These are phyloP conservation scores for Glyptemys insculpta DNA, from an alignment of 2,797 vertebrate genomes.

Conservation along the genomic window DNA sequence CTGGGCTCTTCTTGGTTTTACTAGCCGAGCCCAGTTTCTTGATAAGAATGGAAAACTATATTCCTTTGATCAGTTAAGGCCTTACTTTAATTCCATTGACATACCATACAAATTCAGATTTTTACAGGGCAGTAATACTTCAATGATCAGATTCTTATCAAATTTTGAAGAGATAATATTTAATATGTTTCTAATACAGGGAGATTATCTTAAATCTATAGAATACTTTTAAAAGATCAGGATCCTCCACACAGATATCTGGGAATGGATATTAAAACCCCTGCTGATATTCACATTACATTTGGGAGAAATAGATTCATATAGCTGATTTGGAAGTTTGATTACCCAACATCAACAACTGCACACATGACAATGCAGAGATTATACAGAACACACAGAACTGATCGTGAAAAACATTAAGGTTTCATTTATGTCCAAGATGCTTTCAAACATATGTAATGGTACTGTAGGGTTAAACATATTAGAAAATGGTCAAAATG, in stretches of 20 bases:
- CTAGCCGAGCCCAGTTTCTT: neutral
- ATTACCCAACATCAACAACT: neutral
- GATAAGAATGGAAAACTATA: neutral
- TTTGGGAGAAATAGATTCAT: neutral
- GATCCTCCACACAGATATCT: neutral
- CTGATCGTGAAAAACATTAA: neutral
- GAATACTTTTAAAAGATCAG: constrained; percentile 19
- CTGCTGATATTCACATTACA: neutral
- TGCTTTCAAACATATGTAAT: neutral
- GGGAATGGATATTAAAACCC: neutral
- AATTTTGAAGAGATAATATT: neutral
- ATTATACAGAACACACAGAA: neutral
- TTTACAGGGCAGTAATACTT: neutral
- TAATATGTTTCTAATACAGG: neutral
- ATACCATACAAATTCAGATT: neutral
- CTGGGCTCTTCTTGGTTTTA: neutral
- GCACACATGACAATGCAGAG: neutral
- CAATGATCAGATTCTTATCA: neutral
- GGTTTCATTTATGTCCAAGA: neutral
- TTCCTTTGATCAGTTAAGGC: neutral
- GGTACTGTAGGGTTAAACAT: neutral
- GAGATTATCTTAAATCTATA: neutral
- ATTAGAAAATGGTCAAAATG: neutral
- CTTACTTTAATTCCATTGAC: neutral
- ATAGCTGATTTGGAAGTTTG: neutral